A percentile compares a stretch with the other conserved stretches of the same genome.
These are phyloP conservation scores for Oncorhynchus gorbuscha DNA, from an alignment of 2,113 vertebrate species.

Conservation along the genomic window DNA sequence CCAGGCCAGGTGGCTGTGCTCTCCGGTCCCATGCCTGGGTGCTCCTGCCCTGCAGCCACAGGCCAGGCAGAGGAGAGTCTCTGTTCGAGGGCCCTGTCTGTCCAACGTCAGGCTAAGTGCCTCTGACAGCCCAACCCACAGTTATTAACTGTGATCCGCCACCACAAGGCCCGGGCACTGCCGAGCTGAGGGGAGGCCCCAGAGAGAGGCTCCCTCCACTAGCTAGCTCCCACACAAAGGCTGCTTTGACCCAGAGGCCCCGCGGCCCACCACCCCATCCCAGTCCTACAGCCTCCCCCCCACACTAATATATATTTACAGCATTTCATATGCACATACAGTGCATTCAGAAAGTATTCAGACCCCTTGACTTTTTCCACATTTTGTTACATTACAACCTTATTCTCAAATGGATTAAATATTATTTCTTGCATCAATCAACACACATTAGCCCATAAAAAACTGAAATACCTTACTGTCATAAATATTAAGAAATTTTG, in stretches of 20 bases:
- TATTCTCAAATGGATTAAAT: too few species aligned
- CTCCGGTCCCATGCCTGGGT: conserved; percentile 30
- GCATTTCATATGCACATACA: conserved; percentile 44
- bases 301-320: conserved; percentile 65
- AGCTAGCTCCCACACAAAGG: conserved; percentile 67
- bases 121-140: conserved; percentile 78
- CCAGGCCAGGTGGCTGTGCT: conserved; percentile 17
- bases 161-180: conserved; percentile 65
- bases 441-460: too few species aligned
- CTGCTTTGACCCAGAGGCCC: conserved; percentile 67
- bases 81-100: conserved; percentile 66
- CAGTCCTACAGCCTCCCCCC: conserved; percentile 20
- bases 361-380: too few species aligned
- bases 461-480: too few species aligned
- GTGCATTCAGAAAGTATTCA: too few species aligned
- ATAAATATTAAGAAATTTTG: too few species aligned
- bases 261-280: conserved; percentile 17
- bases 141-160: conserved; percentile 81
- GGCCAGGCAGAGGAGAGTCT: conserved; percentile 56
- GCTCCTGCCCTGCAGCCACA: conserved; percentile 25
- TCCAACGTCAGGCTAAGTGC: conserved; percentile 79
- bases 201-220: conserved; percentile 55
- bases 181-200: conserved; percentile 59
- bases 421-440: too few species aligned
- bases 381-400: too few species aligned